Conservation (phyloP, 92 coral and sea anemone genomes). For the Porites evermanni region DNA sequence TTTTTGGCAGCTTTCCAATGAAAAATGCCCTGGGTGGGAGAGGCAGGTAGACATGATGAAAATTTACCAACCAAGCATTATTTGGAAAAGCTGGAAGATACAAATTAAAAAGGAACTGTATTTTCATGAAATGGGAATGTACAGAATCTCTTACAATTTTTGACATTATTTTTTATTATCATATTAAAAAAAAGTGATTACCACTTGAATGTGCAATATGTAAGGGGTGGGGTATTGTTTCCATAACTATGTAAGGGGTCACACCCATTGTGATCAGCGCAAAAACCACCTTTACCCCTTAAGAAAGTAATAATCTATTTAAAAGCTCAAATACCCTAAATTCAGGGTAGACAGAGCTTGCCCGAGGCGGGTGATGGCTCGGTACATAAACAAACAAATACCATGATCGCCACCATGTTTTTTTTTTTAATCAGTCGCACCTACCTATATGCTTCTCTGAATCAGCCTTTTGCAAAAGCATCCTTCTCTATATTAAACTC, state of each 20-base stretch:
- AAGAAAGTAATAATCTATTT: background rate
- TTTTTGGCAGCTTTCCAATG: background rate
- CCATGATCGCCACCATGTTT: background rate
- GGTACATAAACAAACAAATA: background rate
- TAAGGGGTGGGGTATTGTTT: too few relatives aligned
- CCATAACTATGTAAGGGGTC: background rate
- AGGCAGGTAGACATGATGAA: too few relatives aligned
- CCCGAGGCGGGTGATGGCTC: background rate
- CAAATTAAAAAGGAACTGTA: background rate
- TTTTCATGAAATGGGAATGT: background rate
- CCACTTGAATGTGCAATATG: too few relatives aligned
- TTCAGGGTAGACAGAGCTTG: background rate
- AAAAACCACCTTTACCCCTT: background rate
- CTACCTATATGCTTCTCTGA: conserved; percentile 37
- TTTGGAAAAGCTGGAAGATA: background rate
- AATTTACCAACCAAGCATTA: background rate
- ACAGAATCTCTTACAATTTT: background rate
- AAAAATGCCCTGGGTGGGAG: too few relatives aligned
- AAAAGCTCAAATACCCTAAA: background rate
- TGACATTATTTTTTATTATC: background rate
- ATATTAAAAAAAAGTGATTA: too few relatives aligned
- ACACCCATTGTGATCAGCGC: background rate
- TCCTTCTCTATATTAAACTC: conserved; percentile 43
- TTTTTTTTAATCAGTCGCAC: background rate
- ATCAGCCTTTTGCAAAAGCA: conserved; percentile 54